Conservation (phyloP, 2,888 invertebrate species). For the Chrysotoxum bicinctum region DNA sequence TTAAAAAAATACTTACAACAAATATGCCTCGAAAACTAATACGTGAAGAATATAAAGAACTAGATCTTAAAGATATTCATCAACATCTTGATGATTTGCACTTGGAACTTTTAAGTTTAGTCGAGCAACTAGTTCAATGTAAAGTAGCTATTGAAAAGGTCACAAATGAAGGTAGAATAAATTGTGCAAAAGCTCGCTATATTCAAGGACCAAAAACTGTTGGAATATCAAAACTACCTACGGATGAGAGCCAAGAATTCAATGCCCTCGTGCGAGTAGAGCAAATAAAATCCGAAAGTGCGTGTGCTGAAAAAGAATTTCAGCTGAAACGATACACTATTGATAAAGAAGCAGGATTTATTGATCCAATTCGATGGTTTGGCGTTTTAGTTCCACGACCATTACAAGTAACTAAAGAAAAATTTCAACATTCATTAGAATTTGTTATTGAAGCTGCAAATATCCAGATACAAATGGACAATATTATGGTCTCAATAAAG, state of each 20-base stretch:
- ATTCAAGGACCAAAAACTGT: slow-evolving; percentile 90
- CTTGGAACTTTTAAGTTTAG: slow-evolving; percentile 87
- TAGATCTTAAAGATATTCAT: slow-evolving; percentile 73
- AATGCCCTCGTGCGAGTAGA: slow-evolving; percentile 81
- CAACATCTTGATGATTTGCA: slow-evolving; percentile 86
- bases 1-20: neutral
- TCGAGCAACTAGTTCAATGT: slow-evolving; percentile 87
- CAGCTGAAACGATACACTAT: slow-evolving; percentile 78
- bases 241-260: slow-evolving; percentile 84
- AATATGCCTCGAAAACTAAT: slow-evolving; percentile 57
- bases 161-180: slow-evolving; percentile 87
- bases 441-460: slow-evolving; percentile 87
- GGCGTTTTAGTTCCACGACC: slow-evolving; percentile 92
- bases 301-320: slow-evolving; percentile 77
- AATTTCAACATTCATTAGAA: slow-evolving; percentile 88
- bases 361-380: slow-evolving; percentile 92
- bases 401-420: slow-evolving; percentile 88
- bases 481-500: slow-evolving; percentile 45
- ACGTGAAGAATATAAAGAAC: slow-evolving; percentile 21
- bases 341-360: slow-evolving; percentile 80
- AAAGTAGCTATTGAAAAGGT: slow-evolving; percentile 87
- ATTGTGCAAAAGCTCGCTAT: slow-evolving; percentile 90
- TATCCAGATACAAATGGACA: slow-evolving; percentile 84
- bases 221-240: slow-evolving; percentile 86
- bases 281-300: slow-evolving; percentile 79